Percentiles rank a stretch among this genome's conserved stretches.
phyloP scores from a whole-genome alignment of 2,888 invertebrate species.

The Harpalus rufipes region DNA sequence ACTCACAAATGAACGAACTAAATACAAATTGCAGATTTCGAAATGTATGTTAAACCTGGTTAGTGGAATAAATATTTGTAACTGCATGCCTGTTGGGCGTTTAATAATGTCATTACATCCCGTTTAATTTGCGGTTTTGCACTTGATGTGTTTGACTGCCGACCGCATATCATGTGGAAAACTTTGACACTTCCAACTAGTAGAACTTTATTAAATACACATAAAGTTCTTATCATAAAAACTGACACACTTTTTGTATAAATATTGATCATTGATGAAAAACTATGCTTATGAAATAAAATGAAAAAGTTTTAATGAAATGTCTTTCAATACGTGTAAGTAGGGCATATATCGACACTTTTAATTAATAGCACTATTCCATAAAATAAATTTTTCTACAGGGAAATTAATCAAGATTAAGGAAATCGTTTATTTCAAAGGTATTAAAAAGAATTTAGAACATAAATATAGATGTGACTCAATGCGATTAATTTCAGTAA shows the following conservation, averaged over 20 bases:
- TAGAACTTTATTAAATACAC: constrained; percentile 29
- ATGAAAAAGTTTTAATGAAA: constrained; percentile 16
- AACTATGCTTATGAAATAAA: neutral
- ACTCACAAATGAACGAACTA: too few species aligned
- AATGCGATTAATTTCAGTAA: neutral
- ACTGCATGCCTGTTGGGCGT: too few species aligned
- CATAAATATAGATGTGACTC: constrained; percentile 8
- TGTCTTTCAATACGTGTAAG: neutral
- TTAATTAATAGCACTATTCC: constrained; percentile 14
- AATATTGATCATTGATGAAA: constrained; percentile 8
- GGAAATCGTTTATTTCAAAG: constrained; percentile 15
- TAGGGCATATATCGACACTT: constrained; percentile 29
- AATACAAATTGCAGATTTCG: too few species aligned
- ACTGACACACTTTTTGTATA: constrained; percentile 4
- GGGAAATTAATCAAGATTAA: constrained; percentile 27
- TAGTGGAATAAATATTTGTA: too few species aligned
- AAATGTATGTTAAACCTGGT: too few species aligned
- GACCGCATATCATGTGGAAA: constrained; percentile 13
- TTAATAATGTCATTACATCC: neutral
- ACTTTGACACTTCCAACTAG: constrained; percentile 4
- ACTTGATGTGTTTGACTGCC: constrained; percentile 10
- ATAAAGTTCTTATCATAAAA: constrained; percentile 24
- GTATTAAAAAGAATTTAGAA: constrained; percentile 13
- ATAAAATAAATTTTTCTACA: neutral
- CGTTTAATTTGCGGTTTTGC: constrained; percentile 13